Evolutionary conservation across 2,113 vertebrate species (phyloP), one percentile per base, ranked within the genome.

Genomic region (Nibea coibor): DNA sequence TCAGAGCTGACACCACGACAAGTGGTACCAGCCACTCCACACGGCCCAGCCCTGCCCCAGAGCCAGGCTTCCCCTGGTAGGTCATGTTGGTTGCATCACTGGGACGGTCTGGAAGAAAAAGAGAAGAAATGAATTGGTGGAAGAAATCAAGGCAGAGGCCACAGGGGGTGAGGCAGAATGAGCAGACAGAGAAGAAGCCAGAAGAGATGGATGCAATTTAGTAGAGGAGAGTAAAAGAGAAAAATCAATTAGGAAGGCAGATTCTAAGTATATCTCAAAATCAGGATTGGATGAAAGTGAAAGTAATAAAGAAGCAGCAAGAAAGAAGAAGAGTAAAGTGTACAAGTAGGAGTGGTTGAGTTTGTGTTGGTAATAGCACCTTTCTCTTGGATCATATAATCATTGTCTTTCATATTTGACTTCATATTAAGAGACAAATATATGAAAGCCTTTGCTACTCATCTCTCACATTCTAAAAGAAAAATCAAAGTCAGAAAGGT

Each of bases 21-120:
- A 99, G 92, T 3, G 97, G 97, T 80, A 97, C 95, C 87, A 98
- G 95, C 97, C 96, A 98, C 87, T 97, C 97, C 95, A 97, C 95
- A 89, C 94, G 95, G 81, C 93, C 96, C 9, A 95, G 71, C 1
- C 80, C 67, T 0, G 86, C 64, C 85, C 92, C 69, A 93, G 94
- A 43, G 69, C 72, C 24, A 16, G 83, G 76, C 93, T 94, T 7
- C 87, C 93, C 20, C n/a, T 82, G 84, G 62, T 42, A 57, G 53
- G 94, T 94, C 95, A 96, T 94, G 80, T 95, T 96, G 85, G 96
- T 96, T 78, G 89, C 93, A 42, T 91, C 94, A 86, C 93, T 69
- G 9, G 78, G 70, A 14, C 2, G 43, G 3, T 87, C 88, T 91
- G 67, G 7, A 64, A 79, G 53, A 87, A 35, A 57, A 72, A 67